Evolutionary conservation across 2,888 invertebrate species (phyloP), one percentile per base, ranked within the genome.

Genomic region (Drosophila prostipennis): DNA sequence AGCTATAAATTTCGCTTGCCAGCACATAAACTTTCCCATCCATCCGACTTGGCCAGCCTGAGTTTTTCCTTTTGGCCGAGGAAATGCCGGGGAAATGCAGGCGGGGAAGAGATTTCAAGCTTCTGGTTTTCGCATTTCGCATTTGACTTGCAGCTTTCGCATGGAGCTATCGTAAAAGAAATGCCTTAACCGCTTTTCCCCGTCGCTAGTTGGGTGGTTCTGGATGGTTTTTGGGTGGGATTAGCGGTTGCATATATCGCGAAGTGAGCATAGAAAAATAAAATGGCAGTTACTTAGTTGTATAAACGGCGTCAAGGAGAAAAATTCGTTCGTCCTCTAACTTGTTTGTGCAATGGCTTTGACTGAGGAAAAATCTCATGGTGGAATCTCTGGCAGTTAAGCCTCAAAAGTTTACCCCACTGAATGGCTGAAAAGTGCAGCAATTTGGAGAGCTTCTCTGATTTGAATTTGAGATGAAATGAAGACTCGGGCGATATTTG

Each of bases 121-220:
- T 70, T 71, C 69, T 76, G 68, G 57, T 58, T 49, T 49, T 68
- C 72, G 83, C 76, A 74, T 76, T 84, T 84, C 71, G 81, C 77
- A 82, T 85, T 87, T 83, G 87, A 80, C 84, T 83, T 86, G 84
- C 86, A 80, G 79, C 77, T 74, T 76, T 70, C 57, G 69, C 71
- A 72, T 58, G 55, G 70, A 76, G 60, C 52, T 69, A 86, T 78
- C 87, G 74, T 73, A 74, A 84, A 74, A 26, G 26, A 26, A 57
- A 58, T 58, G 67, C 74, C 45, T 54, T 40, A 68, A 52, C 45
- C 58, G 65, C 54, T 40, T 48, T 64, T 64, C 34, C 32, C 73
- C 68, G 53, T 51, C 65, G 51, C 37, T 53, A 52, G 52, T 48
- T 64, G 59, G 71, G 16, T 34, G 68, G 26, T 64, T 10, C 34